phyloP scores from a whole-genome alignment of 2,113 vertebrate genomes.

The Petromus typicus region DNA sequence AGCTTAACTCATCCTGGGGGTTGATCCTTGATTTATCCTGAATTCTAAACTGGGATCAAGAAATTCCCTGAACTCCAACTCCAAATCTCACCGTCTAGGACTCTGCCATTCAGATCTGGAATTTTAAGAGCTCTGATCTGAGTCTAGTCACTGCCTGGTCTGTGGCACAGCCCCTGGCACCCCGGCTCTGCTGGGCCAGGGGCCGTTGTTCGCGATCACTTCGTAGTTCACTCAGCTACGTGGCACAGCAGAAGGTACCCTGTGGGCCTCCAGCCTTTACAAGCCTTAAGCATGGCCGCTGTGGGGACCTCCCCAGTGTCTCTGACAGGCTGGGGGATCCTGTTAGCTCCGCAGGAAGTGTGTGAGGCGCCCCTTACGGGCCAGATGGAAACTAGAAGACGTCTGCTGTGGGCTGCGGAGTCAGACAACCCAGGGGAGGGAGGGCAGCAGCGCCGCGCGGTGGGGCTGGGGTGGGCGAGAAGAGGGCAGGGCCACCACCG shows the following conservation, averaged over 20 bases:
- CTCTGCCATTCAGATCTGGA: not conserved
- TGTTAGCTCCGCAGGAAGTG: not conserved
- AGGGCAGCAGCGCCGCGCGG: not conserved
- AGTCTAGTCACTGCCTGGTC: not conserved
- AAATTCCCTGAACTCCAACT: not conserved
- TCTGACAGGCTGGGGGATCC: not conserved
- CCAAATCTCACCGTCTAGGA: not conserved
- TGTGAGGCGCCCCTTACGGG: not conserved
- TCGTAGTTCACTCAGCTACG: not conserved
- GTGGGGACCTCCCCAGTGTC: not conserved
- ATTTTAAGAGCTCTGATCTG: not conserved
- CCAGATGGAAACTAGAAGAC: not conserved
- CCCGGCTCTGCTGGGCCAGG: not conserved
- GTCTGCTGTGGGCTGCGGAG: too few species aligned
- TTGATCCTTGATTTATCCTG: not conserved
- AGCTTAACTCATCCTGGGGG: not conserved
- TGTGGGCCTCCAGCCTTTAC: not conserved
- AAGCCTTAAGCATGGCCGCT: not conserved
- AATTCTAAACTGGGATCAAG: not conserved
- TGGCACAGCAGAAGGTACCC: not conserved
- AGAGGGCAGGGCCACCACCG: not conserved
- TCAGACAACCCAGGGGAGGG: too few species aligned
- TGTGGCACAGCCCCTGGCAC: not conserved
- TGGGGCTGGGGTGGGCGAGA: not conserved
- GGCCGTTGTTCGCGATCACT: not conserved